phyloP scores from a whole-genome alignment of 2,888 invertebrate species.

The Acrobasis repandana region DNA sequence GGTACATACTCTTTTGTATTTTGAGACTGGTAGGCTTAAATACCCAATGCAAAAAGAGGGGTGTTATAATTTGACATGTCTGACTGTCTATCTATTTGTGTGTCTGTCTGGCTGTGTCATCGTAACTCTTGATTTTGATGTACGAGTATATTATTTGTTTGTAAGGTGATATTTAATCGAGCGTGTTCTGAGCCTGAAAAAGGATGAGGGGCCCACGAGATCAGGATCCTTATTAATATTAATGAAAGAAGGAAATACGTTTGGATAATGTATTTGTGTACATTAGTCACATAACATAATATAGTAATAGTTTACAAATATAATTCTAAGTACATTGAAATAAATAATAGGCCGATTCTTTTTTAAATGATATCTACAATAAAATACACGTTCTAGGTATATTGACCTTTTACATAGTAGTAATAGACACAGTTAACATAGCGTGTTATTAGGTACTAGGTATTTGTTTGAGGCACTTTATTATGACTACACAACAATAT shows the following conservation, averaged over 20 bases:
- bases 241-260: not conserved
- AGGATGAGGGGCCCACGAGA: not conserved
- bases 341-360: not conserved
- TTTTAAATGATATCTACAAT: not conserved
- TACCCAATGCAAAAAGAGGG: too few species aligned
- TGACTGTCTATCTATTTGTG: too few species aligned
- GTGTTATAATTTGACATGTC: too few species aligned
- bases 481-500: not conserved
- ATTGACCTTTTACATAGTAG: constrained; percentile 30
- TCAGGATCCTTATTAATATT: not conserved
- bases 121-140: too few species aligned
- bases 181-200: not conserved
- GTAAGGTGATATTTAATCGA: not conserved
- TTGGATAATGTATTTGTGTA: constrained; percentile 10
- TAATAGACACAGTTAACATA: constrained; percentile 65
- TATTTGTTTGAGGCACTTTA: constrained; percentile 58
- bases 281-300: constrained; percentile 1
- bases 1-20: too few species aligned
- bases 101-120: too few species aligned
- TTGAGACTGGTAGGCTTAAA: too few species aligned
- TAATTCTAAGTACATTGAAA: not conserved
- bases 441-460: constrained; percentile 49
- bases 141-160: too few species aligned
- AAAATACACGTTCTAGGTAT: not conserved
- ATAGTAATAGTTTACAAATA: constrained; percentile 7